A percentile compares a stretch with the other conserved stretches of the same genome.
Evolutionary conservation across 1,140 invertebrate genomes (phyloP).

Genomic region (Philopotamus ludificatus): DNA sequence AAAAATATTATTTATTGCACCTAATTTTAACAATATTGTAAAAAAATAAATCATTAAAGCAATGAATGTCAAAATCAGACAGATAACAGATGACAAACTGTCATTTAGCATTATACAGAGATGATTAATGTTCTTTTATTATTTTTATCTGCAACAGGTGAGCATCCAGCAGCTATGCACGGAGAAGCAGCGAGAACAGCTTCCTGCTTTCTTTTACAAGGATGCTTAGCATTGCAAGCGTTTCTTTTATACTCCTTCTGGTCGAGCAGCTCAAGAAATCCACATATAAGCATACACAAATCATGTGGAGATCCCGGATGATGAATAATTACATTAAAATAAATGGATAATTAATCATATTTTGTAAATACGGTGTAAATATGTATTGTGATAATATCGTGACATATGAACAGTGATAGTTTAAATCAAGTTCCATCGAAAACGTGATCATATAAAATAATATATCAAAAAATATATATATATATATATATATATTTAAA

Average conservation of each 20-base stretch:
- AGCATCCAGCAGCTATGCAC: conserved; percentile 39
- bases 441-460: background rate
- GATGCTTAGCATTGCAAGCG: conserved; percentile 26
- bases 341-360: background rate
- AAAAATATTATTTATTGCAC: too few relatives aligned
- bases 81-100: too few relatives aligned
- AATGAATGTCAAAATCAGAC: too few relatives aligned
- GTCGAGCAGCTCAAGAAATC: conserved; percentile 11
- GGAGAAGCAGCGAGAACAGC: conserved; percentile 35
- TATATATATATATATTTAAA: conserved; percentile 17
- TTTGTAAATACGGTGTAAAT: background rate
- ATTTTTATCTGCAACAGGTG: conserved; percentile 22
- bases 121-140: too few relatives aligned
- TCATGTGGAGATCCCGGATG: conserved; percentile 1
- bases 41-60: too few relatives aligned
- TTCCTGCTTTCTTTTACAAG: conserved; percentile 32
- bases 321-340: background rate
- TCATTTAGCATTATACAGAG: too few relatives aligned
- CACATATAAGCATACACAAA: conserved; percentile 1
- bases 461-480: conserved; percentile 13
- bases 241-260: conserved; percentile 19
- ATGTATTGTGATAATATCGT: background rate
- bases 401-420: background rate
- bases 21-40: too few relatives aligned
- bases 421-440: background rate